Conservation (phyloP, 1,140 invertebrate genomes). For the Cephus cinctus region DNA sequence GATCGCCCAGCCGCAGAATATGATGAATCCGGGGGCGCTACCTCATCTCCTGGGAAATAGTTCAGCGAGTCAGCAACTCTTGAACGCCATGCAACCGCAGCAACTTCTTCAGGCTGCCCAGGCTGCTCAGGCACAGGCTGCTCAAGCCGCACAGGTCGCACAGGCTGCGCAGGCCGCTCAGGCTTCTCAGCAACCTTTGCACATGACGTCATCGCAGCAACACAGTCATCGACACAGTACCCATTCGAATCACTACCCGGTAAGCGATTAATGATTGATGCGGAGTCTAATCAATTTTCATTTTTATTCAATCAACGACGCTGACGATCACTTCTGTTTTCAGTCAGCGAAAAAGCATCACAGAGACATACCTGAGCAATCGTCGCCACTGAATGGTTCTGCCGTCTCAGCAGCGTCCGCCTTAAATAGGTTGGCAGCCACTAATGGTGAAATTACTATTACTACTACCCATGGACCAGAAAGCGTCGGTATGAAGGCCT, state of each 20-base stretch:
- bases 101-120: conserved; percentile 52
- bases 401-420: conserved; percentile 51
- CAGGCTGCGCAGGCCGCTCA: conserved; percentile 45
- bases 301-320: conserved; percentile 2
- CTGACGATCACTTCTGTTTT: conserved; percentile 8
- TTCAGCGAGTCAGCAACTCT: conserved; percentile 62
- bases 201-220: conserved; percentile 53
- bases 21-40: conserved; percentile 63
- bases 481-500: conserved; percentile 39
- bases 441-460: conserved; percentile 77
- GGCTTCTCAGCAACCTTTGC: conserved; percentile 52
- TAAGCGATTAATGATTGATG: conserved; percentile 27
- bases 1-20: conserved; percentile 69
- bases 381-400: conserved; percentile 52
- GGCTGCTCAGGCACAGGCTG: conserved; percentile 36
- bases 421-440: conserved; percentile 68
- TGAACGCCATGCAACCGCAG: conserved; percentile 66
- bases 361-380: conserved; percentile 50
- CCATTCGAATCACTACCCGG: conserved; percentile 52
- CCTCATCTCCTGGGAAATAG: conserved; percentile 70
- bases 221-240: conserved; percentile 49
- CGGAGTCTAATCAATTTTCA: conserved; percentile 20
- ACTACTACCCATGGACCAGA: conserved; percentile 68
- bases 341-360: conserved; percentile 52
- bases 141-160: conserved; percentile 38